These are phyloP conservation scores for Elysia crispata DNA, from an alignment of 2,888 invertebrate species.

Conservation along the genomic window DNA sequence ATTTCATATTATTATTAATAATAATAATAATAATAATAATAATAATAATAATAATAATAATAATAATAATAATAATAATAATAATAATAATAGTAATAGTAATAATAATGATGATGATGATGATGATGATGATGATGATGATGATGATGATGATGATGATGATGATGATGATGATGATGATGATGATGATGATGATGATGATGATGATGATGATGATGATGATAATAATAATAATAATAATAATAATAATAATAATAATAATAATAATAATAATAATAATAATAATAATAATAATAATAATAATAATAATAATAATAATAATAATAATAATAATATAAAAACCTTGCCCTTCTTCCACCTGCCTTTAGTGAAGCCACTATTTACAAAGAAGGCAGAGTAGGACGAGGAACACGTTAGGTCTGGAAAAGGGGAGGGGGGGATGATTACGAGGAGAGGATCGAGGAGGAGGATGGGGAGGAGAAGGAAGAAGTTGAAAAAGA, in stretches of 20 bases:
- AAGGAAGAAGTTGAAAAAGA: no score
- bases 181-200: background rate
- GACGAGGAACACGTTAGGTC: no score
- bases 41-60: slow-evolving; percentile 9
- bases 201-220: background rate
- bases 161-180: background rate
- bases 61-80: slow-evolving; percentile 9
- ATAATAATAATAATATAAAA: no score
- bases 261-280: slow-evolving; percentile 11
- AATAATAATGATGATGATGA: background rate
- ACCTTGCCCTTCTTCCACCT: no score
- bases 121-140: background rate
- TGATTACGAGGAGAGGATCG: no score
- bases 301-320: no score
- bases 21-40: slow-evolving; percentile 1
- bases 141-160: background rate
- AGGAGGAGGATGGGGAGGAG: no score
- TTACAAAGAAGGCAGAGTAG: no score
- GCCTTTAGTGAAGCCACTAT: no score
- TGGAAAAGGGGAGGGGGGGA: no score
- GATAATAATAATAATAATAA: slow-evolving; percentile 24
- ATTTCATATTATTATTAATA: slow-evolving; percentile 1
- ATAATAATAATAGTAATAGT: background rate
- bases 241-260: slow-evolving; percentile 18
- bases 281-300: slow-evolving; percentile 14